Base-by-base conservation (phyloP, 2,113 vertebrate genomes). In the Pholis gunnellus region DNA sequence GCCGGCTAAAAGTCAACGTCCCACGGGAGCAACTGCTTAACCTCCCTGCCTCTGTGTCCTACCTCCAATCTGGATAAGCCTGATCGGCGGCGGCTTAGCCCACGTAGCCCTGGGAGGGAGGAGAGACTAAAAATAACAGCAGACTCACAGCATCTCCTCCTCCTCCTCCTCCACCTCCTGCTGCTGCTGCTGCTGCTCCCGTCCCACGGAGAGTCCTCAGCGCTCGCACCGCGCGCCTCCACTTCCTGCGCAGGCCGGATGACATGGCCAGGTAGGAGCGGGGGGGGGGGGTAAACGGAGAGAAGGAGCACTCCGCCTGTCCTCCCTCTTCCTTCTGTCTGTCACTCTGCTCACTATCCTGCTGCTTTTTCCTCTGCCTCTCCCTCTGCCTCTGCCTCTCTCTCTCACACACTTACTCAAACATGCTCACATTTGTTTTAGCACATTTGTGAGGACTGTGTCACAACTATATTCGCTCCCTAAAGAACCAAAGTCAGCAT, bases 111-210 rank as follows among this genome's bases (percentile, higher is more conserved):
- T 17, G 10, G 75, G 81, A 72, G 77, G 78, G 76, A 75, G 80
- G 75, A 67, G 68, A 71, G 54, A 82, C 85, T 91, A 91, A 91
- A 89, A 91, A 91, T 91, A 91, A 87, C 84, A 70, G 50, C 78
- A 67, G 36, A 89, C 87, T 89, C 81, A 87, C 80, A 70, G 79
- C 18, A 34, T 46, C 67, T 73, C 66, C 69, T 40, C 59, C 68
- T 31, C 42, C 77, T 74, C 75, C 83, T 72, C 50, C 50, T 25
- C 22, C 54, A 14, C 61, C 66, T 75, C 66, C 65, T 40, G 48
- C 67, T 38, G 34, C 79, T 77, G 70, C 83, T 75, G 22, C n/a
- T 71, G 22, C 75, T 57, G 14, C 67, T 56, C 61, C 70, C 2
- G 57, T 79, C 52, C 79, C 29, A 0, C 70, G 70, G 15, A 78